Conservation (phyloP, 1,140 invertebrate genomes). For the Sinonovacula constricta region DNA sequence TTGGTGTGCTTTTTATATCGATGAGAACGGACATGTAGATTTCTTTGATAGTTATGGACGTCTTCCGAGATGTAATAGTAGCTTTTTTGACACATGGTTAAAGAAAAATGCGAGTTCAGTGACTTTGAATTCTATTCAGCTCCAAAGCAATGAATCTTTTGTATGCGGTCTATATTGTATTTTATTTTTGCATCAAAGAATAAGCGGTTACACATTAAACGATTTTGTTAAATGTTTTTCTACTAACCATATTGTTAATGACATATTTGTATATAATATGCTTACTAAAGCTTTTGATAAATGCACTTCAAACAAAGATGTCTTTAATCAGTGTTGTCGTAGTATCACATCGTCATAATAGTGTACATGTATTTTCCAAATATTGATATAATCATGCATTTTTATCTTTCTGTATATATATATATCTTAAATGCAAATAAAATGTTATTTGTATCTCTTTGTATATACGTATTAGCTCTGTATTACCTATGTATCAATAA, state of each 20-base stretch:
- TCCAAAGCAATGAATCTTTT: background rate
- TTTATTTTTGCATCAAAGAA: background rate
- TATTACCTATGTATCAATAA: too few species aligned
- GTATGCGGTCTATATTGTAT: background rate
- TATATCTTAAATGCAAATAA: too few species aligned
- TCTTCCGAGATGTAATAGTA: background rate
- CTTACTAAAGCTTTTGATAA: background rate
- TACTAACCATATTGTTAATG: background rate
- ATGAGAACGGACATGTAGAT: background rate
- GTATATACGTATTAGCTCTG: too few species aligned
- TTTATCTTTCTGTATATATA: too few species aligned
- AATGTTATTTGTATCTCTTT: too few species aligned
- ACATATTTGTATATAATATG: background rate
- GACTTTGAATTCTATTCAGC: background rate
- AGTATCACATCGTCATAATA: too few species aligned
- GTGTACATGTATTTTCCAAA: too few species aligned
- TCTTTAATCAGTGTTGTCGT: too few species aligned
- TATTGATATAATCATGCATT: too few species aligned
- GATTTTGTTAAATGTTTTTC: background rate
- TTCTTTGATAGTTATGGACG: background rate
- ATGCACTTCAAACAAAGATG: background rate
- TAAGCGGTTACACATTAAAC: background rate
- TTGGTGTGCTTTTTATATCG: background rate
- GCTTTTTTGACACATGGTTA: background rate
- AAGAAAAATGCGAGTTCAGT: background rate